Evolutionary conservation across 2,113 vertebrate species (phyloP).

Genomic region (Illadopsis cleaveri): DNA sequence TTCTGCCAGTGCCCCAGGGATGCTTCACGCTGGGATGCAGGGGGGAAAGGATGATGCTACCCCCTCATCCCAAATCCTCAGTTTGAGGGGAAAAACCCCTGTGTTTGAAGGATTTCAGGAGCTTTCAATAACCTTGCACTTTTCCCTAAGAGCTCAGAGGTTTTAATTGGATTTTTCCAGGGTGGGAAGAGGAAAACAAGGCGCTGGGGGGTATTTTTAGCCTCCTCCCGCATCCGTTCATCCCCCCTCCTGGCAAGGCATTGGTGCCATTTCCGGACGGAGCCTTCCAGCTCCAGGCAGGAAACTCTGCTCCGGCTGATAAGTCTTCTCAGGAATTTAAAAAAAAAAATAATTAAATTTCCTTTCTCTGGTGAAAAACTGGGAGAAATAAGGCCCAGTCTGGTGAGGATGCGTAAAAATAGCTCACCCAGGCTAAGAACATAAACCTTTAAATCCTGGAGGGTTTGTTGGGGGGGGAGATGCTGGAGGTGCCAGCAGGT

Average conservation of each 20-base stretch:
- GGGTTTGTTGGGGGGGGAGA: background rate
- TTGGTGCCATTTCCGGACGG: background rate
- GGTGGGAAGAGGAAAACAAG: background rate
- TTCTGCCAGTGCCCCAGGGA: background rate
- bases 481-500: background rate
- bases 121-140: background rate
- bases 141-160: background rate
- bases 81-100: background rate
- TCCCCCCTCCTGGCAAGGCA: background rate
- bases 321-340: constrained; percentile 25
- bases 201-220: constrained; percentile 31
- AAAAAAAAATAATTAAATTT: background rate
- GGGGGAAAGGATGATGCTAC: background rate
- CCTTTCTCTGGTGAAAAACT: background rate
- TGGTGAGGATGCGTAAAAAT: constrained; percentile 41
- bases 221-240: background rate
- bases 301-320: constrained; percentile 53
- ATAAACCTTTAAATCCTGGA: constrained; percentile 51
- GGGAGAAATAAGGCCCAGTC: background rate
- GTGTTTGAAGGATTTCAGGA: background rate
- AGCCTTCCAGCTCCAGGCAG: constrained; percentile 46
- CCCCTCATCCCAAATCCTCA: background rate
- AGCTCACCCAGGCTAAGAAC: constrained; percentile 44
- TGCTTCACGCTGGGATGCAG: background rate
- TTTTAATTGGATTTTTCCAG: background rate